Evolutionary conservation across 53 echinoderm and acorn worm genomes (phyloP), one percentile per base, ranked within the genome.

Genomic region (Luidia sarsii): DNA sequence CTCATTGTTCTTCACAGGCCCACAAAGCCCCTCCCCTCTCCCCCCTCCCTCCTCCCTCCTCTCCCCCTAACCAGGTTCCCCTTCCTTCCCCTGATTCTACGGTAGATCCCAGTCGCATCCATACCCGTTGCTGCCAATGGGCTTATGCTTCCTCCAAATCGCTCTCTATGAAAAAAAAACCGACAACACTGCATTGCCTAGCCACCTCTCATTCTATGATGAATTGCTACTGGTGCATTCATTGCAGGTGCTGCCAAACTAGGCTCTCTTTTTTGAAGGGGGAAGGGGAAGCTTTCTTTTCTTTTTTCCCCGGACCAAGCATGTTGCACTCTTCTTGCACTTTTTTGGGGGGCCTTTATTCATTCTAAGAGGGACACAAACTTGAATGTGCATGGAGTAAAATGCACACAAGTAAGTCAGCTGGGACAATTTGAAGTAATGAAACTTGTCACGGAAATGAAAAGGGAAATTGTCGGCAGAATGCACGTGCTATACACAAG

Each of bases 211-310:
- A n/a, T n/a, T n/a, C n/a, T n/a, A 29, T 72, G 72, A 72, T 72
- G 72, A 54, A 72, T 72, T 25, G 56, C 22, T 72, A 19, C 56
- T 27, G 39, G 54, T 72, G 51, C 55, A 72, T 55, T 54, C 72
- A 72, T 72, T 33, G 72, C 72, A 72, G 72, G 72, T 72, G 72
- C 56, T 72, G 25, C 55, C 36, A 34, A 52, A 53, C 52, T 49
- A 32, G 39, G 55, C 34, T 41, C 11, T 41, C 6, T 41, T 7
- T 41, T 41, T 6, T 41, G 11, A 41, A 41, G 41, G 6, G 52
- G 52, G n/a, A n/a, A n/a, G n/a, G n/a, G n/a, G n/a, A n/a, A 37
- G 38, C 19, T 11, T 33, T 37, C 38, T n/a, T 61, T 61, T n/a
- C 51, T 54, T 54, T 55, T 54, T 30, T 57, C 13, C 27, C 33